These are phyloP conservation scores for Hofmannophila pseudospretella DNA, from an alignment of 2,888 invertebrate genomes.

Conservation along the genomic window DNA sequence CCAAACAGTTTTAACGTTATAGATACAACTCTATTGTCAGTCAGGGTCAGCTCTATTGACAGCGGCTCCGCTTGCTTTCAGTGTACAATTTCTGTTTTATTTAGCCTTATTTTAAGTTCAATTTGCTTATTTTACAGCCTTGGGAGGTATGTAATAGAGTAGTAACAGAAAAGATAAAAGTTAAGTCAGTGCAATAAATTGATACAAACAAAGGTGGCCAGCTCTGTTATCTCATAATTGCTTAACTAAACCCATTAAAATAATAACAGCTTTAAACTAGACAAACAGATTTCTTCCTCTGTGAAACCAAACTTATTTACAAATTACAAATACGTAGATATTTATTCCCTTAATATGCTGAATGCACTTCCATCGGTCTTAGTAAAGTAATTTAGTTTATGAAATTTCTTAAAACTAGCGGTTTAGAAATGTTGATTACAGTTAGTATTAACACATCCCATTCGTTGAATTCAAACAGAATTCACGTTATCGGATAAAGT, in stretches of 20 bases:
- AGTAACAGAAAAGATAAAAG: slow-evolving; percentile 7
- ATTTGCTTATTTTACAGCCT: no score
- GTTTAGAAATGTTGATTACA: background rate
- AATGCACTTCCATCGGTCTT: background rate
- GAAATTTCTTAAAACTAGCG: background rate
- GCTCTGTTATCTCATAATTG: slow-evolving; percentile 30
- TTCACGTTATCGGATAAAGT: background rate
- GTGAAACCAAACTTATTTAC: slow-evolving; percentile 16
- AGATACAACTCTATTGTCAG: no score
- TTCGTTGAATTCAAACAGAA: background rate
- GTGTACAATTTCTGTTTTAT: no score
- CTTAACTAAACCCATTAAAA: slow-evolving; percentile 36
- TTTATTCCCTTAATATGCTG: slow-evolving; percentile 4
- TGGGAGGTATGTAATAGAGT: no score
- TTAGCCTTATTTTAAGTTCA: no score
- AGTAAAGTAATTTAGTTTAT: background rate
- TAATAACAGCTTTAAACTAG: slow-evolving; percentile 31
- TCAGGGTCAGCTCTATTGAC: no score
- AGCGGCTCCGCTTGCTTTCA: no score
- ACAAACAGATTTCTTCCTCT: slow-evolving; percentile 20
- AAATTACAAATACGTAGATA: slow-evolving; percentile 15
- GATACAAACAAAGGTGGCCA: slow-evolving; percentile 20
- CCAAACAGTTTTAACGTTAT: no score
- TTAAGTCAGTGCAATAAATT: slow-evolving; percentile 18
- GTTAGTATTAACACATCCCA: background rate